phyloP scores from a whole-genome alignment of 2,113 vertebrate species.

The Clarias batrachus region DNA sequence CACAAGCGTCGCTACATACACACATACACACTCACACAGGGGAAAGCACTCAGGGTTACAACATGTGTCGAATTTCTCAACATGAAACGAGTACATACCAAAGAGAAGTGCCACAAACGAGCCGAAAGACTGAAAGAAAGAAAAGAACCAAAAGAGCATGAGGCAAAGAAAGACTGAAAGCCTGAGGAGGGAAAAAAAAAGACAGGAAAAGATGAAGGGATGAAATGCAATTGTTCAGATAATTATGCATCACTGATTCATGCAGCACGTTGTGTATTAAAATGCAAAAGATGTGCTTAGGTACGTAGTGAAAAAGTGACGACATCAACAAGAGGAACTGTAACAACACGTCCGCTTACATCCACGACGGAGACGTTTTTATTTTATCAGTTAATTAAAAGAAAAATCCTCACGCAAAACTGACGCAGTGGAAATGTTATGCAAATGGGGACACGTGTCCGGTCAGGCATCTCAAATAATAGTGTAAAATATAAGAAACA shows the following conservation, averaged over 20 bases:
- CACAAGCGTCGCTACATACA: background rate
- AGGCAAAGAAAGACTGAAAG: background rate
- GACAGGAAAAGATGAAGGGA: background rate
- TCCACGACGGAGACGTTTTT: background rate
- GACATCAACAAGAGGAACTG: background rate
- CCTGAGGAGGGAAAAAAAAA: background rate
- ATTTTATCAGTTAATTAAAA: background rate
- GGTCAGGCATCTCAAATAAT: background rate
- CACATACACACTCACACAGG: too few relatives aligned
- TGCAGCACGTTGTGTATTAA: background rate
- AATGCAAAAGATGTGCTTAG: background rate
- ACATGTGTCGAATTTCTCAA: constrained; percentile 18
- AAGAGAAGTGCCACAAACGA: constrained; percentile 13
- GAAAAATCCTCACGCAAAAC: background rate
- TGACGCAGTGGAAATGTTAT: background rate
- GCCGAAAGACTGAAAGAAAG: background rate
- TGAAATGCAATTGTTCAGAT: background rate
- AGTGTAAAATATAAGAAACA: background rate
- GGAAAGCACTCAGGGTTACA: background rate
- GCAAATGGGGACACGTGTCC: too few relatives aligned
- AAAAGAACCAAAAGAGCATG: background rate
- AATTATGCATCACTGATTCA: background rate
- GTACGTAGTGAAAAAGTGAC: background rate
- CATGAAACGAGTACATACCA: constrained; percentile 25
- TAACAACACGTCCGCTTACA: background rate